Percentiles rank a stretch among this genome's conserved stretches.
Evolutionary conservation across 2,113 vertebrate genomes (phyloP).

Genomic region (Pseudorectes ferrugineus): DNA sequence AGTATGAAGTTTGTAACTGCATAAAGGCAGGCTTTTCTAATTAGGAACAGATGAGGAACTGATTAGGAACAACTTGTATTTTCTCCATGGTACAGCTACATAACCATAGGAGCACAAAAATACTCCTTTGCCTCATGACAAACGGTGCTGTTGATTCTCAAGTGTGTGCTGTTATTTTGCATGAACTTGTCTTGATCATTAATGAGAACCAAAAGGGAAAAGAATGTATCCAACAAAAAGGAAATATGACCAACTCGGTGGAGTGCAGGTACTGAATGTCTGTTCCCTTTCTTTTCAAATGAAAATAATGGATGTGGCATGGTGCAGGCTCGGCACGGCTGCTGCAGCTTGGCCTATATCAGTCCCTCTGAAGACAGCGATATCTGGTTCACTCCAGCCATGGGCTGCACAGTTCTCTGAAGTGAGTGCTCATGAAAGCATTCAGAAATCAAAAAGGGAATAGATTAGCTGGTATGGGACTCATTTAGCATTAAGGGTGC

Average conservation of each 20-base stretch:
- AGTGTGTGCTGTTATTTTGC: not conserved
- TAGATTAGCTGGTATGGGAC: not conserved
- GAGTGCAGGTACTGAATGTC: not conserved
- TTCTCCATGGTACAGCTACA: not conserved
- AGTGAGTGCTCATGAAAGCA: not conserved
- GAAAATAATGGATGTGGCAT: not conserved
- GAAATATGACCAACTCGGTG: not conserved
- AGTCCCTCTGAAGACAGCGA: not conserved
- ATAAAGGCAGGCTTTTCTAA: not conserved
- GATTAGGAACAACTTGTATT: not conserved
- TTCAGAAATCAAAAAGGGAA: not conserved
- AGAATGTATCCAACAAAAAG: not conserved
- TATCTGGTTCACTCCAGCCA: not conserved
- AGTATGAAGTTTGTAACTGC: not conserved
- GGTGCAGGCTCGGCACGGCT: fast-evolving
- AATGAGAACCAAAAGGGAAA: not conserved
- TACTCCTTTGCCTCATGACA: not conserved
- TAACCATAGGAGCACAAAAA: not conserved
- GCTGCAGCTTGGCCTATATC: not conserved
- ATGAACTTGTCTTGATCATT: not conserved
- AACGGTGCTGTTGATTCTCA: not conserved
- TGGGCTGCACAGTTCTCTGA: not conserved
- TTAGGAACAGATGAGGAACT: not conserved
- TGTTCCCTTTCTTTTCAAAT: not conserved
- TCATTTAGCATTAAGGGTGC: not conserved